Evolutionary conservation across 1,140 invertebrate genomes (phyloP), one percentile per base, ranked within the genome.

Genomic region (Stegodyphus mimosarum): DNA sequence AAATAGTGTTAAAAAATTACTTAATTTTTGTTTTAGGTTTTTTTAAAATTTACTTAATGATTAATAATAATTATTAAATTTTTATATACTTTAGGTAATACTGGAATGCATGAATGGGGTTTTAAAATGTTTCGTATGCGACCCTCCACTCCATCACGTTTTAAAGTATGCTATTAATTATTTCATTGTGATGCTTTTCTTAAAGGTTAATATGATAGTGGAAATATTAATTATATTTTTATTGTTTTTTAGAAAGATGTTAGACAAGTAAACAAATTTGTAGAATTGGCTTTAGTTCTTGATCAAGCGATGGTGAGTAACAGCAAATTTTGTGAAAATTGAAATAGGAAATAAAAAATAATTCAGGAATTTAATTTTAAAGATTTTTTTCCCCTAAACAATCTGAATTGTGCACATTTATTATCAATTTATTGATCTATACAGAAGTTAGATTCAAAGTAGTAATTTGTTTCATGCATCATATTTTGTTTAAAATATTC

Each of bases 261-360:
- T 67, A 92, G 95, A 60, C 95, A 96, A 90, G 94, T 95, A 87
- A 95, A 95, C 74, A 97, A 97, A 90, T 97, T 96, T 91, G 96
- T 98, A 88, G 96, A 98, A 92, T 95, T 96, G 87, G 96, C 96
- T 69, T 93, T 97, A 79, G 94, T 98, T 85, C 95, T 97, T 83
- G 96, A 98, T 91, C 96, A 96, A 91, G 95, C 95, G 50, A 97
- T 98, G 96, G 94, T 94, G 91, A 90, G 90, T 63, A 11, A 71
- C 18, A 7, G 18, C 2, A 76, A 33, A 67, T 67, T 15, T 67
- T 60, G 2, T 15, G 33, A 3, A 33, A 33, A 33, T 3, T 33
- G 33, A 1, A 1, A 33, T 33, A 33, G 33, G 33, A 33, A 33
- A 33, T 3, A 33, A 33, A 33, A 33, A 33, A 33, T 33, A 1